Conservation (phyloP, 1,140 invertebrate species). For the Scaptodrosophila lebanonensis region DNA sequence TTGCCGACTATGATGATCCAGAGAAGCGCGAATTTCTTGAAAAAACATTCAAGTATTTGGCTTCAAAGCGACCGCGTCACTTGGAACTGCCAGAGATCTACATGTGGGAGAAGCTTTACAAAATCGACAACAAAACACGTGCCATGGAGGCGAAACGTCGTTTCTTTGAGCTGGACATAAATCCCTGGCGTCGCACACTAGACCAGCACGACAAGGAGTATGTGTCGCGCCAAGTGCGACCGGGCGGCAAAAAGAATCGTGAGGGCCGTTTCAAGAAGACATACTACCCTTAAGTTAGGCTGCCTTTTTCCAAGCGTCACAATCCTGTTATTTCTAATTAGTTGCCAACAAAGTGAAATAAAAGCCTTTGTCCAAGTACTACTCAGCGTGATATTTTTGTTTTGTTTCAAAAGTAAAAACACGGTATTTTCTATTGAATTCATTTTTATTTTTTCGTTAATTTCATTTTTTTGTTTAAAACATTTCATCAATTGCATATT, state of each 20-base stretch:
- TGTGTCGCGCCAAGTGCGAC: constrained; percentile 82
- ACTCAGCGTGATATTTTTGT: too few species aligned
- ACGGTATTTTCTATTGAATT: constrained; percentile 19
- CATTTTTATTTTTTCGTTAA: constrained; percentile 27
- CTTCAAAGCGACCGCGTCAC: constrained; percentile 82
- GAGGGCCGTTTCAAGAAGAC: constrained; percentile 80
- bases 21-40: constrained; percentile 84
- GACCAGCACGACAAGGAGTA: constrained; percentile 83
- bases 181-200: constrained; percentile 80
- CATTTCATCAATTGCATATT: constrained; percentile 56
- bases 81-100: constrained; percentile 82
- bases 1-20: constrained; percentile 83
- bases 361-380: too few species aligned
- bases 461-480: constrained; percentile 47
- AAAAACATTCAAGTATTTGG: constrained; percentile 82
- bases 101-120: constrained; percentile 87
- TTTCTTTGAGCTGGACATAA: constrained; percentile 82
- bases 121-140: constrained; percentile 82
- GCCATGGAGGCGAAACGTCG: constrained; percentile 82
- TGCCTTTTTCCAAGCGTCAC: neutral
- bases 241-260: constrained; percentile 79
- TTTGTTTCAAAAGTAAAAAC: constrained; percentile 20
- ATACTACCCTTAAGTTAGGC: constrained; percentile 79
- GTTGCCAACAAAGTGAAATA: constrained; percentile 13
- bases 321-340: constrained; percentile 7